These are phyloP conservation scores for Merops nubicus DNA, from an alignment of 2,113 vertebrate species.

Conservation along the genomic window DNA sequence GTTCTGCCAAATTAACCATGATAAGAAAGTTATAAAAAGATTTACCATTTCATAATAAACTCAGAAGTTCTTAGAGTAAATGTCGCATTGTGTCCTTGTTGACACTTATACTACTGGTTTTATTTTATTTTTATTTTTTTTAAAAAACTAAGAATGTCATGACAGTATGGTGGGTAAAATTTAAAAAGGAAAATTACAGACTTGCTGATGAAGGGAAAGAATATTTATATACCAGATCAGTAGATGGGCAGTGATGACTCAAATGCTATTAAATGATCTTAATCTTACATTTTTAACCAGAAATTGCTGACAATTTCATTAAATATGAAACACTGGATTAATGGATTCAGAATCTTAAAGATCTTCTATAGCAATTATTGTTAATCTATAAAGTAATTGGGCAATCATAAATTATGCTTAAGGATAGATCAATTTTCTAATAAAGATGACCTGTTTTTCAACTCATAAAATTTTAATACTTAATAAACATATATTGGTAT, in stretches of 20 bases:
- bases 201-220: neutral
- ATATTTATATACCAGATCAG: neutral
- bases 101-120: neutral
- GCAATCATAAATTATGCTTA: neutral
- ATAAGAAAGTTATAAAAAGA: neutral
- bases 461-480: neutral
- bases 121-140: neutral
- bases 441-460: neutral
- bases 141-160: neutral
- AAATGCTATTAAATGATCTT: neutral
- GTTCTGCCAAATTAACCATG: neutral
- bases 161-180: neutral
- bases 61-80: neutral
- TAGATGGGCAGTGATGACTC: neutral
- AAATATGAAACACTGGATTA: slow-evolving; percentile 36
- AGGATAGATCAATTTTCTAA: neutral
- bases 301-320: slow-evolving; percentile 32
- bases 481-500: neutral
- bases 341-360: neutral
- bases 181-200: neutral
- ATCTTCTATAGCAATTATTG: neutral
- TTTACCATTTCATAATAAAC: neutral
- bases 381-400: slow-evolving; percentile 2
- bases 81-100: neutral
- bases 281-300: slow-evolving; percentile 12